Base-by-base conservation (phyloP, 1,140 invertebrate genomes). In the Temnothorax nylanderi region DNA sequence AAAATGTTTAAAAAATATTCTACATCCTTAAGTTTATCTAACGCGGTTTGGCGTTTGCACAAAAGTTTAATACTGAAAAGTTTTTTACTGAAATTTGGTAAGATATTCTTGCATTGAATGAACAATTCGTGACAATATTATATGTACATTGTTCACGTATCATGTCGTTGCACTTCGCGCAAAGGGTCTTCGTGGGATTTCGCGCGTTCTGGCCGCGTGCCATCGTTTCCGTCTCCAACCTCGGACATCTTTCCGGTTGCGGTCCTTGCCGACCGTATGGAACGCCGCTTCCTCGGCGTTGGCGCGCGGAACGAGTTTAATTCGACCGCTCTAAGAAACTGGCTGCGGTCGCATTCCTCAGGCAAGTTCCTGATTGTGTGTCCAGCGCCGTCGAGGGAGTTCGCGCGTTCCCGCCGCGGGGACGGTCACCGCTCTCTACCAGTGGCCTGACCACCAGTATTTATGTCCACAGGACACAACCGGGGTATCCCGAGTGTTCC, bases 301-400 rank as follows among this genome's bases (percentile, higher is more conserved):
- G 87, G 82, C 87, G 76, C 82, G 64, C 71, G 92, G 91, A 92
- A 92, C 89, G 92, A 93, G 93, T 93, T 93, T 93, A 93, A 93
- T 93, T 93, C 92, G 91, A 91, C 89, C 92, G 88, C 88, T 86
- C 93, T 93, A 93, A 93, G 93, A 93, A 93, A 93, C 92, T 93
- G 91, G 90, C 88, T 88, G 92, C 75, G 92, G 92, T 93, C 90
- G 90, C 93, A 93, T 93, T 93, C 93, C 93, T 93, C 92, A 92
- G 87, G 87, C 91, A 93, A 93, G 91, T 93, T 93, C 89, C 88
- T 93, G 92, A 93, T 93, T 93, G 93, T 92, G 89, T 93, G 92
- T 93, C 92, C 91, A 85, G 89, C 88, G 64, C 74, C 87, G 80
- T 87, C 76, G 89, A 21, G 88, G 62, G 85, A 91, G 90, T 89